These are phyloP conservation scores for Ancistrus triradiatus DNA, from an alignment of 2,113 vertebrate genomes.

Conservation along the genomic window DNA sequence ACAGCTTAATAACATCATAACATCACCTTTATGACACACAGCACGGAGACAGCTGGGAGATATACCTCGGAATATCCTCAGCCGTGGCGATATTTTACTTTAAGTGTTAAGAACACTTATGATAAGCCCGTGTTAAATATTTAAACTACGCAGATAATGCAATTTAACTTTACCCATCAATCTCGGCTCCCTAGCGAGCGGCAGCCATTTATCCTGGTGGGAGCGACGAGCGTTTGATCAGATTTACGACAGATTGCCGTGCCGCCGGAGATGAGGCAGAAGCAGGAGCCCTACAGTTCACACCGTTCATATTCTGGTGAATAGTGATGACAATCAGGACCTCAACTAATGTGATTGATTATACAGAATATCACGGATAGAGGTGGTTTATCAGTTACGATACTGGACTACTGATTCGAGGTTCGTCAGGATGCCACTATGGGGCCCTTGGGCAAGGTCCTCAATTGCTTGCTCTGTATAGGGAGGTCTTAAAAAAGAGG, in stretches of 20 bases:
- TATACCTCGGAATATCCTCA: too few relatives aligned
- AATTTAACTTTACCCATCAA: constrained; percentile 86
- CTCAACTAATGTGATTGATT: too few relatives aligned
- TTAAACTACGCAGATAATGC: constrained; percentile 82
- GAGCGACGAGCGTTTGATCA: constrained; percentile 72
- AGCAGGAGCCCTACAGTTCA: neutral
- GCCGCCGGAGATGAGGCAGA: constrained; percentile 23
- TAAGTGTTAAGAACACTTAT: constrained; percentile 87
- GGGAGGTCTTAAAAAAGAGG: too few relatives aligned
- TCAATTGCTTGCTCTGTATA: too few relatives aligned
- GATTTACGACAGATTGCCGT: constrained; percentile 73
- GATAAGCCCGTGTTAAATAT: constrained; percentile 88
- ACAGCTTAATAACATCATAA: too few relatives aligned
- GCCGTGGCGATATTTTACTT: constrained; percentile 73
- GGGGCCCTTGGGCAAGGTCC: too few relatives aligned
- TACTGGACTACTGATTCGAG: too few relatives aligned
- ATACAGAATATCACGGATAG: too few relatives aligned
- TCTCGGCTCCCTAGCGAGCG: constrained; percentile 69
- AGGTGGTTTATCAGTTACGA: too few relatives aligned
- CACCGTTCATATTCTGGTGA: neutral
- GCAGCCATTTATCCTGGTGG: constrained; percentile 70
- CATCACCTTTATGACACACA: too few relatives aligned
- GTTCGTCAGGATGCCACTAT: too few relatives aligned
- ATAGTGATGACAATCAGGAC: neutral
- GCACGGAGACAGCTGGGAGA: too few relatives aligned